These are phyloP conservation scores for Percina caprodes DNA, from an alignment of 2,113 vertebrate species.

Conservation along the genomic window DNA sequence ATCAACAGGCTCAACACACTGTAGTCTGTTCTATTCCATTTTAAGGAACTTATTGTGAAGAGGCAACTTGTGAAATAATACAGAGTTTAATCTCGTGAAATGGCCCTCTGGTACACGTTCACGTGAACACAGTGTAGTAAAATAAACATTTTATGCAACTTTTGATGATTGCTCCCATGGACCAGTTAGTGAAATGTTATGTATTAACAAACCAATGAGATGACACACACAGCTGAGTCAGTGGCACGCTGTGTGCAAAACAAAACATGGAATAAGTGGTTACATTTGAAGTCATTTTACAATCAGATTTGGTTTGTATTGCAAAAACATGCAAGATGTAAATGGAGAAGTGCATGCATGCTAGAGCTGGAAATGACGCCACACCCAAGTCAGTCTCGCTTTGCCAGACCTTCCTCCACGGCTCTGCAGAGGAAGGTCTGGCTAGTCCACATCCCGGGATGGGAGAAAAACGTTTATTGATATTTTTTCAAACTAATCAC, in stretches of 20 bases:
- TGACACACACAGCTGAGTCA: background rate
- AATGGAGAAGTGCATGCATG: too few relatives aligned
- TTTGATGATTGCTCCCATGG: background rate
- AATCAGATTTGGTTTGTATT: background rate
- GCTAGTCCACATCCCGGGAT: too few relatives aligned
- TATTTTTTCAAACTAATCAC: too few relatives aligned
- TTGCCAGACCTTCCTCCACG: too few relatives aligned
- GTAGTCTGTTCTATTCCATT: background rate
- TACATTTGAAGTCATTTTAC: background rate
- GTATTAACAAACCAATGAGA: background rate
- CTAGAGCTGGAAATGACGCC: too few relatives aligned
- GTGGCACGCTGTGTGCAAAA: background rate
- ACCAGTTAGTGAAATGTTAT: background rate
- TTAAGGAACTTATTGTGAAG: background rate
- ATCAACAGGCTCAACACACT: too few relatives aligned
- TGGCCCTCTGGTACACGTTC: background rate
- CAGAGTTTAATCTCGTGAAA: background rate
- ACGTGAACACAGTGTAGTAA: background rate
- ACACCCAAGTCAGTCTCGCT: too few relatives aligned
- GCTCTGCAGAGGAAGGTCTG: too few relatives aligned
- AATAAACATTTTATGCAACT: background rate
- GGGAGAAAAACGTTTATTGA: too few relatives aligned
- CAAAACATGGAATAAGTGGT: background rate
- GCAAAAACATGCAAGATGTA: background rate
- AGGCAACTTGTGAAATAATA: background rate